Conservation (phyloP, 2,113 vertebrate species). For the Ciconia maguari region DNA sequence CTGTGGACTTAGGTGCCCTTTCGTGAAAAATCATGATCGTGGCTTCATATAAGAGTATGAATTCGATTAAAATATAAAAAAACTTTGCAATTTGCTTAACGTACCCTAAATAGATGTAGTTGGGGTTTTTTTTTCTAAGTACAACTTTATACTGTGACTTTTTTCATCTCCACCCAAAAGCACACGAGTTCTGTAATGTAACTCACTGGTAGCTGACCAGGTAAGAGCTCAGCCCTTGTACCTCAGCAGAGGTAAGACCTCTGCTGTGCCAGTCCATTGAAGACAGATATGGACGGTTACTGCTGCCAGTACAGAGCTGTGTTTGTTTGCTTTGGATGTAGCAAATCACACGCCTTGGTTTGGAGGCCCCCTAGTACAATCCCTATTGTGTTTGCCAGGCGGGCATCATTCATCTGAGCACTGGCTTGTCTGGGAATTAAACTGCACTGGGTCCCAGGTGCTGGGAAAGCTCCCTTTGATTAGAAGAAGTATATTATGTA, state of each 20-base stretch:
- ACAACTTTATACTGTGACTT: neutral
- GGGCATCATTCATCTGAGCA: neutral
- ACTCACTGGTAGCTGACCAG: neutral
- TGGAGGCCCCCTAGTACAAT: neutral
- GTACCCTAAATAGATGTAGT: neutral
- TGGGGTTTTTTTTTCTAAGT: neutral
- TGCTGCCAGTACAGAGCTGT: neutral
- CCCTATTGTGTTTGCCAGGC: neutral
- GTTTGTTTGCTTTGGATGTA: neutral
- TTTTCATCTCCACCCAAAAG: neutral
- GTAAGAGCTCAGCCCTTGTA: neutral
- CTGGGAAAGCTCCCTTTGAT: neutral
- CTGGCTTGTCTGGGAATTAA: neutral
- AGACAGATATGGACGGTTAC: neutral
- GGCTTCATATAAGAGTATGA: neutral
- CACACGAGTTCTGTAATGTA: neutral
- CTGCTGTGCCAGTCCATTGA: rapidly evolving
- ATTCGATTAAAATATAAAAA: neutral
- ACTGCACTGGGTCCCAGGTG: neutral
- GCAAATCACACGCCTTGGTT: neutral
- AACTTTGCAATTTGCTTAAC: neutral
- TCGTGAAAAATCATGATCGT: neutral
- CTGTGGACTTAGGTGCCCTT: neutral
- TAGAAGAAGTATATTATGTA: neutral
- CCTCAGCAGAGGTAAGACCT: neutral